Evolutionary conservation across 2,113 vertebrate species (phyloP).

Genomic region (Scomber scombrus): DNA sequence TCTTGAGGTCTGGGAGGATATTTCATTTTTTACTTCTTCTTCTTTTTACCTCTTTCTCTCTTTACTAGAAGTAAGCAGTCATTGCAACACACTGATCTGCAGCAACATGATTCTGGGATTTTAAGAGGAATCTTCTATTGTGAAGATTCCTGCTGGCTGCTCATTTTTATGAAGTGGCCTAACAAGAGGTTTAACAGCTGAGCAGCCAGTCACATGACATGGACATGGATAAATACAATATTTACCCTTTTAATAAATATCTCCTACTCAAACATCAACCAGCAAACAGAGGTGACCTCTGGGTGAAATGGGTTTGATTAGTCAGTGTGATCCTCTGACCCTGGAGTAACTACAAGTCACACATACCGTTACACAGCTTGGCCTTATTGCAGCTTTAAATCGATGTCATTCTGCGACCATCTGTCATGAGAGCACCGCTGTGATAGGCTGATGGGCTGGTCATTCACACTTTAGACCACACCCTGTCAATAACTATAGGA

Average conservation of each 20-base stretch:
- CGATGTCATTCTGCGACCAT: constrained; percentile 22
- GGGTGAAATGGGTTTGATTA: not conserved
- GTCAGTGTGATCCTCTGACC: constrained; percentile 29
- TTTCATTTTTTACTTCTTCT: constrained; percentile 17
- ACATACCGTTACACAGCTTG: constrained; percentile 22
- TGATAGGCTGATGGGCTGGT: constrained; percentile 14
- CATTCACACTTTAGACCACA: constrained; percentile 7
- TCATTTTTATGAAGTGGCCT: not conserved
- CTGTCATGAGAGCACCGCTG: constrained; percentile 16
- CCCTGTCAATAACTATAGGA: too few species aligned
- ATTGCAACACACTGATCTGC: constrained; percentile 31
- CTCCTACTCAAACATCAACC: not conserved
- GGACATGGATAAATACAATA: not conserved
- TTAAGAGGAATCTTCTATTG: constrained; percentile 15
- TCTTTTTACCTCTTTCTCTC: not conserved
- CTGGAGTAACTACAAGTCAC: not conserved
- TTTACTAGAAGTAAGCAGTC: constrained; percentile 17
- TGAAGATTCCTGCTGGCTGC: constrained; percentile 9
- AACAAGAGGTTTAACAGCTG: constrained; percentile 13
- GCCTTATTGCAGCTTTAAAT: constrained; percentile 31
- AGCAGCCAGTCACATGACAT: not conserved
- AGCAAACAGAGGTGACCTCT: not conserved
- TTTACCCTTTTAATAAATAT: not conserved
- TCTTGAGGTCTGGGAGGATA: constrained; percentile 34
- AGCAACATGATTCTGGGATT: constrained; percentile 23